A percentile compares a stretch with the other conserved stretches of the same genome.
Evolutionary conservation across 2,797 vertebrate genomes (phyloP).

Genomic region (Passerculus sandwichensis): DNA sequence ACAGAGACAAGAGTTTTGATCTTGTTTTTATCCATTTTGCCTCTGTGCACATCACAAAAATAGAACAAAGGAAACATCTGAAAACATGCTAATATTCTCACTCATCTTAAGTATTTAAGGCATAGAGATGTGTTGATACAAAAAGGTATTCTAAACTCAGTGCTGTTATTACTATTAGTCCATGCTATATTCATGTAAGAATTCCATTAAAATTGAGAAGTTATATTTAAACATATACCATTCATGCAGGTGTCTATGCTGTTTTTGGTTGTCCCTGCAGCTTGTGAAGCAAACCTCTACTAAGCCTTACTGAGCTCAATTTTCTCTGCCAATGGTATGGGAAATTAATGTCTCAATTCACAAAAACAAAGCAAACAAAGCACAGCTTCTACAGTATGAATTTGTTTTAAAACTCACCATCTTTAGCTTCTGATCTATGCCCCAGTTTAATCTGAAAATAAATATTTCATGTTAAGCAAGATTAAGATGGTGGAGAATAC

Average conservation of each 20-base stretch:
- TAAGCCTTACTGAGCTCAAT: neutral
- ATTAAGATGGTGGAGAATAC: neutral
- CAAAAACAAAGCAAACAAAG: neutral
- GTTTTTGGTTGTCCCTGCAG: neutral
- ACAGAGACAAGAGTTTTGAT: neutral
- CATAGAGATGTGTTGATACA: neutral
- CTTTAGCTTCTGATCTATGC: constrained; percentile 96
- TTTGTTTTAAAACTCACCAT: constrained; percentile 83
- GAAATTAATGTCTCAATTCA: neutral
- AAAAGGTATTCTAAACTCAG: neutral
- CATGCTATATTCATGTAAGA: neutral
- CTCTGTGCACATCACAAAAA: neutral
- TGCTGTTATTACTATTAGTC: neutral
- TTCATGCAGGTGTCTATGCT: neutral
- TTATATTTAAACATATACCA: neutral
- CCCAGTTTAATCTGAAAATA: constrained; percentile 92
- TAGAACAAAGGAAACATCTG: neutral
- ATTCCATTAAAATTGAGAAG: neutral
- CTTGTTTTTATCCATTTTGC: neutral
- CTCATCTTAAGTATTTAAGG: neutral
- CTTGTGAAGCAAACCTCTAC: neutral
- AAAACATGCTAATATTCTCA: neutral
- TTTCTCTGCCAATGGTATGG: neutral
- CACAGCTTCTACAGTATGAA: neutral
- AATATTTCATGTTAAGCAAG: neutral